Evolutionary conservation across 30 jellyfish, hydroid and myxozoan genomes (phyloP).

Genomic region (Hydra vulgaris): DNA sequence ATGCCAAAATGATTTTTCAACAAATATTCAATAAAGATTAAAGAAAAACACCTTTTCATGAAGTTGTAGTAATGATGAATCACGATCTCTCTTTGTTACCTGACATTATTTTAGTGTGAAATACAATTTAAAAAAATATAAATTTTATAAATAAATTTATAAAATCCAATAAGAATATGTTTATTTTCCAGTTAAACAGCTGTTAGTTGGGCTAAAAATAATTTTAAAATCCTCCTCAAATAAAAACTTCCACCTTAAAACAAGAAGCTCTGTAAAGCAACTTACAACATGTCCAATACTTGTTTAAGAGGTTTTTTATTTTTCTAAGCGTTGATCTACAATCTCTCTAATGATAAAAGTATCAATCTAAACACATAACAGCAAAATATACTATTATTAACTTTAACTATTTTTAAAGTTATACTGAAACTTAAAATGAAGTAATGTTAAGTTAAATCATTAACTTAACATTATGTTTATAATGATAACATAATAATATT

Average conservation of each 20-base stretch:
- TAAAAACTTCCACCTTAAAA: slow-evolving; percentile 40
- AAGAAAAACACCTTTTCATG: slow-evolving; percentile 62
- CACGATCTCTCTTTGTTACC: slow-evolving; percentile 90
- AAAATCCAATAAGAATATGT: not conserved
- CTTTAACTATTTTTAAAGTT: not conserved
- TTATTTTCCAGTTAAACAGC: too few relatives aligned
- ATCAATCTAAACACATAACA: slow-evolving; percentile 30
- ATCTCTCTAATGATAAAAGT: slow-evolving; percentile 74
- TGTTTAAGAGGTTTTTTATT: slow-evolving; percentile 81
- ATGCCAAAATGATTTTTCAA: not conserved
- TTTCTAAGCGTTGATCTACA: slow-evolving; percentile 78
- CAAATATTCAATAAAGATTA: not conserved
- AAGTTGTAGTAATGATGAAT: slow-evolving; percentile 82
- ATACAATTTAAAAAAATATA: not conserved
- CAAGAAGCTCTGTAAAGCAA: slow-evolving; percentile 92
- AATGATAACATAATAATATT: too few relatives aligned
- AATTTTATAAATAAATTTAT: too few relatives aligned
- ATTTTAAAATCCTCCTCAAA: not conserved
- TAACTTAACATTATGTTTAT: not conserved
- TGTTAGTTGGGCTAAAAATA: too few relatives aligned
- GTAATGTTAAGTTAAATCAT: not conserved
- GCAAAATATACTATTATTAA: not conserved
- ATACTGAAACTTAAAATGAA: not conserved
- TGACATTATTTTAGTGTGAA: not conserved
- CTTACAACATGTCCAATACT: slow-evolving; percentile 98